These are phyloP conservation scores for Drosophila suzukii DNA, from an alignment of 1,140 invertebrate species.

Conservation along the genomic window DNA sequence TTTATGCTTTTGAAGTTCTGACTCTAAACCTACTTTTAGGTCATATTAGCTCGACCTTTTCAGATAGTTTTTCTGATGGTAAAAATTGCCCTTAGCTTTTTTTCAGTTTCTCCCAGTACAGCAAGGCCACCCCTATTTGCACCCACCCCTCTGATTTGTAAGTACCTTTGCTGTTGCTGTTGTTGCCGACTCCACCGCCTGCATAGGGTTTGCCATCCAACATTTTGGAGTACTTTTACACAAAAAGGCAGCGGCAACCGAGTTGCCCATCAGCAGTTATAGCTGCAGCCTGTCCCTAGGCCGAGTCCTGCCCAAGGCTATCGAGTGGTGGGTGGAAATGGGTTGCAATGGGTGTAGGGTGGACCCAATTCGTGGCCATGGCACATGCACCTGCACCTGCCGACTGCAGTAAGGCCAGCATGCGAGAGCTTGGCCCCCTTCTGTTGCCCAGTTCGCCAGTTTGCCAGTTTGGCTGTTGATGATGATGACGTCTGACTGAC, in stretches of 20 bases:
- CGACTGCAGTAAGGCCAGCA: slow-evolving; percentile 28
- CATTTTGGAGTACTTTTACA: slow-evolving; percentile 80
- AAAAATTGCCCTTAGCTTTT: background rate
- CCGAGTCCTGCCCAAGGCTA: slow-evolving; percentile 39
- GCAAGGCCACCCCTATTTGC: slow-evolving; percentile 7
- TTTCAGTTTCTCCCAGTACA: slow-evolving; percentile 29
- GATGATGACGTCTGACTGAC: slow-evolving; percentile 72
- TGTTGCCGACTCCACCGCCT: slow-evolving; percentile 54
- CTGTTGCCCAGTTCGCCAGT: background rate
- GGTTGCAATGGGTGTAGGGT: slow-evolving; percentile 2
- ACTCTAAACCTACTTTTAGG: background rate
- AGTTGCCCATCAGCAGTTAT: slow-evolving; percentile 29
- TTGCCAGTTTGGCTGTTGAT: slow-evolving; percentile 27
- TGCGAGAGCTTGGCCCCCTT: slow-evolving; percentile 31
- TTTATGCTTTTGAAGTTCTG: no score
- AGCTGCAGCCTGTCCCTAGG: slow-evolving; percentile 32
- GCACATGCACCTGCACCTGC: slow-evolving; percentile 53
- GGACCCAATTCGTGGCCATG: slow-evolving; percentile 34
- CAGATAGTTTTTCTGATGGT: background rate
- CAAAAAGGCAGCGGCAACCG: slow-evolving; percentile 64
- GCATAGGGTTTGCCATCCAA: slow-evolving; percentile 65
- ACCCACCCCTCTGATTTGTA: slow-evolving; percentile 54
- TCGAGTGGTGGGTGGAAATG: slow-evolving; percentile 34
- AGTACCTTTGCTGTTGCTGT: slow-evolving; percentile 75
- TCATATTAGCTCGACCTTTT: background rate